Conservation (phyloP, 2,888 invertebrate species). For the Meta bourneti region DNA sequence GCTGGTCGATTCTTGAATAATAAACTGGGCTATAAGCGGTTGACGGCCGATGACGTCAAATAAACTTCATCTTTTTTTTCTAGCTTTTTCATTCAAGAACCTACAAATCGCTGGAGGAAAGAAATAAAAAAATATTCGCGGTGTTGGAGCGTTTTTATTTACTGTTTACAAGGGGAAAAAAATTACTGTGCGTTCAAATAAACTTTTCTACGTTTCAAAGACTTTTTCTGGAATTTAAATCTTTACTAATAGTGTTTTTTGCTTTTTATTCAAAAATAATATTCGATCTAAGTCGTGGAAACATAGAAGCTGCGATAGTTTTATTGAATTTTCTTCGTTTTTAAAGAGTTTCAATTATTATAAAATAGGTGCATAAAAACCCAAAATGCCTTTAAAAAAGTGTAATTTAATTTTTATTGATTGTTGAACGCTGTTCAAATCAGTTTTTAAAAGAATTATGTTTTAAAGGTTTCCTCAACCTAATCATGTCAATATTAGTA, state of each 20-base stretch:
- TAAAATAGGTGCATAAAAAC: too few relatives aligned
- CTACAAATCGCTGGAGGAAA: slow-evolving; percentile 16
- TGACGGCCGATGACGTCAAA: slow-evolving; percentile 28
- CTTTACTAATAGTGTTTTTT: background rate
- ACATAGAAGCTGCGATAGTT: background rate
- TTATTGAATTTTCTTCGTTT: background rate
- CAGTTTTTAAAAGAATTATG: too few relatives aligned
- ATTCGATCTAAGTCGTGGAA: background rate
- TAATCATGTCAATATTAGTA: too few relatives aligned
- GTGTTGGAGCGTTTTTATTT: background rate
- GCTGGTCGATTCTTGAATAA: slow-evolving; percentile 40
- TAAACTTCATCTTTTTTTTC: background rate
- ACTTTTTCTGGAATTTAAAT: background rate
- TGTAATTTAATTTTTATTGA: too few relatives aligned
- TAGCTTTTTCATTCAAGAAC: background rate
- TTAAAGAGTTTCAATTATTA: too few relatives aligned
- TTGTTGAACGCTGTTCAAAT: too few relatives aligned
- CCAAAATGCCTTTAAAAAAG: too few relatives aligned
- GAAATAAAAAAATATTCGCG: background rate
- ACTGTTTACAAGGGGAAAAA: background rate
- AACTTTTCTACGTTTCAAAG: background rate
- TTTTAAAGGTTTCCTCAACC: too few relatives aligned
- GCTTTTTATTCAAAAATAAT: background rate
- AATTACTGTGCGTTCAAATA: background rate
- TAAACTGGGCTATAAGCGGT: slow-evolving; percentile 39